Evolutionary conservation across 2,113 vertebrate species (phyloP).

Genomic region (Rhea americana): DNA sequence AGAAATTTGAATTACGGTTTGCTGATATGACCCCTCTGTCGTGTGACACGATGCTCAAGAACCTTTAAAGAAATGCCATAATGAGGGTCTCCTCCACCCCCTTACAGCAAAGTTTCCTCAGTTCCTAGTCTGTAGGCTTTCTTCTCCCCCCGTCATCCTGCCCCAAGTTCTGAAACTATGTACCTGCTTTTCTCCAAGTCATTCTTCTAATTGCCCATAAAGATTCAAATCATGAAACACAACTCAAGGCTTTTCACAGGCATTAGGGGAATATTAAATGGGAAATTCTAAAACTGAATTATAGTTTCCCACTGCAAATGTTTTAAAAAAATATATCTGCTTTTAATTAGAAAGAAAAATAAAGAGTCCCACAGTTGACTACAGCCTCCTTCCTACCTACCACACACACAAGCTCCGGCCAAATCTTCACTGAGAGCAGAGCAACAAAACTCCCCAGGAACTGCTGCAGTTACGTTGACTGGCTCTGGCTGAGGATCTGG

Average conservation of each 20-base stretch:
- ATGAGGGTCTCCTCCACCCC: neutral
- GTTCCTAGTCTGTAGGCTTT: neutral
- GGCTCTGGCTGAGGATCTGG: neutral
- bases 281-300: slow-evolving; percentile 67
- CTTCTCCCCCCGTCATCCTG: neutral
- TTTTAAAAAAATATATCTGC: slow-evolving; percentile 31
- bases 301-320: slow-evolving; percentile 59
- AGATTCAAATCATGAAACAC: slow-evolving; percentile 61
- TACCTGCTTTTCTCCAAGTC: slow-evolving; percentile 30
- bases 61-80: neutral
- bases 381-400: slow-evolving; percentile 2
- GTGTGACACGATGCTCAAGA: neutral
- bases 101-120: neutral
- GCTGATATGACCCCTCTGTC: neutral
- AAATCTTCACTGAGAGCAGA: neutral
- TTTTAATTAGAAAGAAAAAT: slow-evolving; percentile 76
- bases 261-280: slow-evolving; percentile 70
- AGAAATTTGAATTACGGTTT: neutral
- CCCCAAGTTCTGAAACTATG: slow-evolving; percentile 3
- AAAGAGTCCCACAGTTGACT: neutral
- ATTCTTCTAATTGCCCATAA: slow-evolving; percentile 53
- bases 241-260: slow-evolving; percentile 65
- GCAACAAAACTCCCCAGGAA: neutral
- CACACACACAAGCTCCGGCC: neutral
- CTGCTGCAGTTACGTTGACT: rapidly evolving